Evolutionary conservation across 2,888 invertebrate genomes (phyloP).

Genomic region (Dioctria rufipes): DNA sequence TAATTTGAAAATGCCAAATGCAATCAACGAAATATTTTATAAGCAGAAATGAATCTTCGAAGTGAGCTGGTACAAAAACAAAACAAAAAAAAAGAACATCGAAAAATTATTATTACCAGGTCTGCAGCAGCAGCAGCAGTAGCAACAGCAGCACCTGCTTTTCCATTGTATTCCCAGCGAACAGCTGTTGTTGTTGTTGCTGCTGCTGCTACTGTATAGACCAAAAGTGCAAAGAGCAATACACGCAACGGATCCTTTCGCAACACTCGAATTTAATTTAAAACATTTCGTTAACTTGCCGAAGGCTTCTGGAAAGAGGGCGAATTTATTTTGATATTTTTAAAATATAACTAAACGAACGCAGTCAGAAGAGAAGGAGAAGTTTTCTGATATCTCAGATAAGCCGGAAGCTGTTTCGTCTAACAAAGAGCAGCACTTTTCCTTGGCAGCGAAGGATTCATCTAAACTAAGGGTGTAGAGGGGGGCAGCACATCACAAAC

Average conservation of each 20-base stretch:
- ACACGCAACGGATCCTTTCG: conserved; percentile 19
- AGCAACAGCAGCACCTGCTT: neutral
- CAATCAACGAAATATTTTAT: conserved; percentile 1
- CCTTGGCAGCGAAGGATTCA: neutral
- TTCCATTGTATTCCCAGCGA: too few relatives aligned
- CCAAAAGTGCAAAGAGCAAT: conserved; percentile 1
- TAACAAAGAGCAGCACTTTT: neutral
- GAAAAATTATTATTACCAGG: too few relatives aligned
- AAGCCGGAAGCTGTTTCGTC: neutral
- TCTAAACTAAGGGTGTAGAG: neutral
- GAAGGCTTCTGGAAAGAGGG: neutral
- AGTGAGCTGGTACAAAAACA: neutral
- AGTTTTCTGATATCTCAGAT: neutral
- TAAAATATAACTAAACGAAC: neutral
- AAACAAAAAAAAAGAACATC: neutral
- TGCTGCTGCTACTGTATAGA: neutral
- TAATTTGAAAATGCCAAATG: conserved; percentile 44
- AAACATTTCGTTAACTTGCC: conserved; percentile 35
- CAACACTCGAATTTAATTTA: conserved; percentile 29
- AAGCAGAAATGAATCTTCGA: neutral
- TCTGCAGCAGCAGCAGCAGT: neutral
- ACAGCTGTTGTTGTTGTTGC: neutral
- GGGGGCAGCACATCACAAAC: neutral
- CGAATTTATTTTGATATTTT: conserved; percentile 1
- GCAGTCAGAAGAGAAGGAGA: neutral